Conservation (phyloP, 2,797 vertebrate genomes). For the Anabacerthia variegaticeps region DNA sequence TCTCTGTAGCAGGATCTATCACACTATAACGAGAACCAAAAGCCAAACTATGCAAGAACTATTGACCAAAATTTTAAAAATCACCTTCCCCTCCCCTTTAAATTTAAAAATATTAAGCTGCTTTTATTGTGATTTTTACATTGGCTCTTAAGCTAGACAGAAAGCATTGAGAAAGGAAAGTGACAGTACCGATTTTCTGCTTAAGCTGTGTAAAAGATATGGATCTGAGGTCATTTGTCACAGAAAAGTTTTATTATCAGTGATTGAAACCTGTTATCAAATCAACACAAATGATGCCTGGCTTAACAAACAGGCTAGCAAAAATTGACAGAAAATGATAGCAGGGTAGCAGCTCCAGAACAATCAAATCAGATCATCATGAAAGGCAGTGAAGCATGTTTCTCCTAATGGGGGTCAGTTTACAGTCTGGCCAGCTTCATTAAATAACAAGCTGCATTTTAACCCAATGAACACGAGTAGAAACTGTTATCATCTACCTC, state of each 20-base stretch:
- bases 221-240: not conserved
- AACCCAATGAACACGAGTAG: not conserved
- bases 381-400: not conserved
- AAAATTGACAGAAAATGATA: constrained; percentile 26
- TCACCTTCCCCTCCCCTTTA: not conserved
- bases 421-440: constrained; percentile 15
- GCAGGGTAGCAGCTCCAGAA: not conserved
- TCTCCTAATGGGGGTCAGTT: not conserved
- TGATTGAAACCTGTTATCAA: constrained; percentile 52
- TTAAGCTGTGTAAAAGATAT: not conserved
- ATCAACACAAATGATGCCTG: constrained; percentile 12
- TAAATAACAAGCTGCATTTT: not conserved
- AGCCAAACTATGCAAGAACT: not conserved
- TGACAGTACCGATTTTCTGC: not conserved
- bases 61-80: not conserved
- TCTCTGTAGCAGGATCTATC: not conserved
- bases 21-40: not conserved
- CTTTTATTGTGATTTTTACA: not conserved
- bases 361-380: constrained; percentile 35
- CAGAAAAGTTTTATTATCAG: constrained; percentile 31
- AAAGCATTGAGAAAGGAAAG: not conserved
- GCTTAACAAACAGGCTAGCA: constrained; percentile 34
- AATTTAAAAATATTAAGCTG: not conserved
- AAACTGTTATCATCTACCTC: not conserved
- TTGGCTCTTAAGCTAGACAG: not conserved